Evolutionary conservation across 1,140 invertebrate genomes (phyloP).

Genomic region (Choristoneura fumiferana): DNA sequence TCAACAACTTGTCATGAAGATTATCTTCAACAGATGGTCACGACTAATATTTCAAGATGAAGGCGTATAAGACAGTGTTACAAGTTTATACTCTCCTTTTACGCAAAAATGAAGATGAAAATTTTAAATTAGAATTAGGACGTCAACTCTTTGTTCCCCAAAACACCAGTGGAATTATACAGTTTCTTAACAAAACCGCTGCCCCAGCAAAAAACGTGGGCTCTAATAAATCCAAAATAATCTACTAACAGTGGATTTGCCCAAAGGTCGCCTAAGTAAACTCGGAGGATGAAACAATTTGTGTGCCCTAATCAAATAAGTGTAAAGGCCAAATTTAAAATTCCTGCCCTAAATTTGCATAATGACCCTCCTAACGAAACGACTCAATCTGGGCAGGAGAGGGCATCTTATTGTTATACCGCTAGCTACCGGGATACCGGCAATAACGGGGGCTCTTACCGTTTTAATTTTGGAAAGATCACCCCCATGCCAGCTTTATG

Average conservation of each 20-base stretch:
- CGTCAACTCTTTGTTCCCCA: too few relatives aligned
- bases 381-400: conserved; percentile 43
- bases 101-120: too few relatives aligned
- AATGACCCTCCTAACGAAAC: conserved; percentile 43
- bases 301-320: conserved; percentile 58
- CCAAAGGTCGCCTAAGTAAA: conserved; percentile 35
- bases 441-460: neutral
- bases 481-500: neutral
- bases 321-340: conserved; percentile 56
- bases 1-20: too few relatives aligned
- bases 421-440: neutral
- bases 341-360: conserved; percentile 53
- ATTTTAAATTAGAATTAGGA: too few relatives aligned
- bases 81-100: too few relatives aligned
- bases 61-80: too few relatives aligned
- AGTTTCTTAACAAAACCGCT: neutral
- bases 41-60: too few relatives aligned
- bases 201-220: conserved; percentile 1
- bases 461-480: conserved; percentile 13
- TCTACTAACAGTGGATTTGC: conserved; percentile 21
- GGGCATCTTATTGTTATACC: conserved; percentile 35
- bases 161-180: neutral
- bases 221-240: conserved; percentile 3
- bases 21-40: too few relatives aligned
- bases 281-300: conserved; percentile 53